A percentile compares a stretch with the other conserved stretches of the same genome.
phyloP scores from a whole-genome alignment of 2,113 vertebrate genomes.

The Pseudopipra pipra region DNA sequence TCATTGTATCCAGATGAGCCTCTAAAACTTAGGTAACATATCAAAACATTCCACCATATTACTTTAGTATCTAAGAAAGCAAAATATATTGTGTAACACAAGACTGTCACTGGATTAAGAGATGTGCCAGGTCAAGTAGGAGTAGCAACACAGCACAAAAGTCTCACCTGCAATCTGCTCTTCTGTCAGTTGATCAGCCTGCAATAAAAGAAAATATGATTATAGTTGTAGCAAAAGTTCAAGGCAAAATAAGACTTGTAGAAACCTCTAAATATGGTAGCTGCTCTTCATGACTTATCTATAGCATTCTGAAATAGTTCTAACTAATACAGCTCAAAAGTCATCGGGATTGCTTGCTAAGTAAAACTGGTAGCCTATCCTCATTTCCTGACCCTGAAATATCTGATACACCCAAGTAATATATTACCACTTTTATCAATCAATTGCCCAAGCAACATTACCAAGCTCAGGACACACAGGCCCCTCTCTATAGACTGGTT shows the following conservation, averaged over 20 bases:
- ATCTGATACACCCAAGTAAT: neutral
- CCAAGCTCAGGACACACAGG: neutral
- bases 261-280: neutral
- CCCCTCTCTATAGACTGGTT: neutral
- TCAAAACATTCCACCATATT: neutral
- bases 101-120: conserved; percentile 18
- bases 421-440: neutral
- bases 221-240: neutral
- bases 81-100: conserved; percentile 33
- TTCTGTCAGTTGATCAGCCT: conserved; percentile 99
- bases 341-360: neutral
- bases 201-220: conserved; percentile 51
- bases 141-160: conserved; percentile 19
- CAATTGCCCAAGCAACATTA: neutral
- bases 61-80: neutral
- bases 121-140: neutral
- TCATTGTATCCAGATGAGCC: neutral
- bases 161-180: conserved; percentile 98
- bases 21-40: neutral
- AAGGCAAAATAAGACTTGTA: neutral
- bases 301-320: neutral
- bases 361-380: neutral
- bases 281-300: neutral
- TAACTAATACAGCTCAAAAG: neutral
- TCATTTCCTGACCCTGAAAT: neutral